These are phyloP conservation scores for Chroicocephalus ridibundus DNA, from an alignment of 2,113 vertebrate genomes.

Conservation along the genomic window DNA sequence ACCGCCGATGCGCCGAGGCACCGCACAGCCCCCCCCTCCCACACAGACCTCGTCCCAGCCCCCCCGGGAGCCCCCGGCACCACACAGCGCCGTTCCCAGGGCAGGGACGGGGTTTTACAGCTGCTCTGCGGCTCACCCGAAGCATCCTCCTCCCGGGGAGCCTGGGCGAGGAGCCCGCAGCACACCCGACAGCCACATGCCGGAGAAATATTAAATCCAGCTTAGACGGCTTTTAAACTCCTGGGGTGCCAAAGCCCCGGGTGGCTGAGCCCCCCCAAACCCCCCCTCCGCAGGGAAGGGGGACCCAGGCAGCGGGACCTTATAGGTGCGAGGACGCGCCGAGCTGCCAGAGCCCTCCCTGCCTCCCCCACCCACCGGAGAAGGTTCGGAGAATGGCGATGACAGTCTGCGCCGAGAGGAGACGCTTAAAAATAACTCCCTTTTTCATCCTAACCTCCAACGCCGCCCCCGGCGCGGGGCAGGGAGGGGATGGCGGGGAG, in stretches of 20 bases:
- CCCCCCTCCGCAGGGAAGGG: not conserved
- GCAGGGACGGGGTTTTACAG: not conserved
- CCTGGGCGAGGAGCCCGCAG: not conserved
- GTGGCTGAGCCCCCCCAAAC: not conserved
- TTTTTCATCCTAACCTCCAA: slow-evolving; percentile 5
- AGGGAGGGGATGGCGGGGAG: not conserved
- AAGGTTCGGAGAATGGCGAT: not conserved
- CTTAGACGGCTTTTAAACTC: not conserved
- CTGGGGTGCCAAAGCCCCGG: accelerated
- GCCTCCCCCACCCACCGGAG: not conserved
- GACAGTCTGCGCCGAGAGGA: not conserved
- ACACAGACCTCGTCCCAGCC: not conserved
- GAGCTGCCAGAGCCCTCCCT: not conserved
- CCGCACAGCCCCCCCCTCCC: not conserved
- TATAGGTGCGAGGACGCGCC: accelerated
- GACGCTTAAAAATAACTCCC: slow-evolving; percentile 35
- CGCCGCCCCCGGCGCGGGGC: not conserved
- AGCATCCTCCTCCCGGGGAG: not conserved
- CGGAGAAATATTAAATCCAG: not conserved
- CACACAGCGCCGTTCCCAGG: not conserved
- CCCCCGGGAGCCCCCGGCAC: not conserved
- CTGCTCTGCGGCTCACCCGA: not conserved
- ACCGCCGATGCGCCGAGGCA: not conserved
- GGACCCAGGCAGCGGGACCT: not conserved
- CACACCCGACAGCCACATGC: not conserved